These are phyloP conservation scores for Morone saxatilis DNA, from an alignment of 2,113 vertebrate species.

Conservation along the genomic window DNA sequence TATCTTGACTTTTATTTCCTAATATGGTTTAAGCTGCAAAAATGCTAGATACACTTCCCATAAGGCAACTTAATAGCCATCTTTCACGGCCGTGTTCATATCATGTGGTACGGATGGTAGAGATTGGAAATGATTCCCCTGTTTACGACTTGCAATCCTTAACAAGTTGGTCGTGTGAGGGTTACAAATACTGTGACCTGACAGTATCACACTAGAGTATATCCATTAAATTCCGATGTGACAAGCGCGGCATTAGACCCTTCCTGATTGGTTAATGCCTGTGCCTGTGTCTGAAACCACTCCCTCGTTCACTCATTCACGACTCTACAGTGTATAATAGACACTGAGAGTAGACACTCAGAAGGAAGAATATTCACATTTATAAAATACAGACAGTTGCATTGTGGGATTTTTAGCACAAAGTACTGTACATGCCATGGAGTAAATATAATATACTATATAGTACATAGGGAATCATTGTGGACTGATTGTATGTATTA, in stretches of 20 bases:
- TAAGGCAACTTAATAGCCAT: no score
- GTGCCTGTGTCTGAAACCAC: not conserved
- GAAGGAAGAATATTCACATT: no score
- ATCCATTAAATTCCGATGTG: not conserved
- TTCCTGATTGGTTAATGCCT: not conserved
- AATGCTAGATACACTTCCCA: no score
- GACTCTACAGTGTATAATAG: not conserved
- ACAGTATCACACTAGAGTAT: no score
- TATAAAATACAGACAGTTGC: no score
- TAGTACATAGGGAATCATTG: not conserved
- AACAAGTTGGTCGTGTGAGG: not conserved
- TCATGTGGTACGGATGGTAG: no score
- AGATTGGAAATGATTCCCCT: not conserved
- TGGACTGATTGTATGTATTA: not conserved
- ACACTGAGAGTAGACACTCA: not conserved
- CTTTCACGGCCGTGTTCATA: no score
- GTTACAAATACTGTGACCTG: no score
- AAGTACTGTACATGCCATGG: not conserved
- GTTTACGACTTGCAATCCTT: not conserved
- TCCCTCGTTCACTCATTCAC: not conserved
- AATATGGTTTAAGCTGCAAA: no score
- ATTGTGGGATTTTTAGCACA: not conserved
- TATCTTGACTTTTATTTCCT: not conserved
- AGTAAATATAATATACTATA: not conserved
- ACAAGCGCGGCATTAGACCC: not conserved